A percentile compares a stretch with the other conserved stretches of the same genome.
phyloP scores from a whole-genome alignment of 2,113 vertebrate genomes.

The Thalassoma bifasciatum region DNA sequence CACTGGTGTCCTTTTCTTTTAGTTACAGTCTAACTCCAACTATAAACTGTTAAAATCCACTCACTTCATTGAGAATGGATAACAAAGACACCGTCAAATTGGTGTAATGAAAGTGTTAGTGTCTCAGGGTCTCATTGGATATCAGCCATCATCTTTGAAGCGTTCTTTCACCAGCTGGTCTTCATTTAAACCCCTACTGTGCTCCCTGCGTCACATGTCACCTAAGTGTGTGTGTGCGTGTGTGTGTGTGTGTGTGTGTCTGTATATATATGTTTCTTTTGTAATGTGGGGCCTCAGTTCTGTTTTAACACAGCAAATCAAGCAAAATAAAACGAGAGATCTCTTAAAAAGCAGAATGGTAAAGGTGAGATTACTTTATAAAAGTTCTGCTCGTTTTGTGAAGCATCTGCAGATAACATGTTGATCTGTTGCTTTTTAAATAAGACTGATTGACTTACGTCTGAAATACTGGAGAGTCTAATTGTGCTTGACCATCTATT shows the following conservation, averaged over 20 bases:
- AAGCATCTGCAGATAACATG: no score
- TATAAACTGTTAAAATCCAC: conserved; percentile 10
- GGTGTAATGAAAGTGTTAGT: conserved; percentile 12
- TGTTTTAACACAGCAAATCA: conserved; percentile 17
- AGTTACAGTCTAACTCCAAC: background rate
- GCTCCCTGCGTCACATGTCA: conserved; percentile 34
- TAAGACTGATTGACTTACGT: no score
- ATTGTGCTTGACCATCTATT: no score
- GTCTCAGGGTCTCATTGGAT: conserved; percentile 2
- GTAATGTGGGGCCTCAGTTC: conserved; percentile 1
- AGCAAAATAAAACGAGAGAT: no score
- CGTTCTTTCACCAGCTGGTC: conserved; percentile 78
- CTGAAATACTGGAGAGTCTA: no score
- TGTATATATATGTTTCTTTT: no score
- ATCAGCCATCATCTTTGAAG: conserved; percentile 38
- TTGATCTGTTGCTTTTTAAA: no score
- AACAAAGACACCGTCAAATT: background rate
- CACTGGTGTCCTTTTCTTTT: background rate
- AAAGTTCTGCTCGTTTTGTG: no score
- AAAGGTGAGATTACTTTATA: background rate
- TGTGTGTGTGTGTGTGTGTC: conserved; percentile 1
- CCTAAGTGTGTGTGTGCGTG: conserved; percentile 23
- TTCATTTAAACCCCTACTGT: conserved; percentile 69
- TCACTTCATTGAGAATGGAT: conserved; percentile 1
- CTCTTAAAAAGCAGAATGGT: background rate